Conservation (phyloP, 2,888 invertebrate genomes). For the Lithophane ornitopus region DNA sequence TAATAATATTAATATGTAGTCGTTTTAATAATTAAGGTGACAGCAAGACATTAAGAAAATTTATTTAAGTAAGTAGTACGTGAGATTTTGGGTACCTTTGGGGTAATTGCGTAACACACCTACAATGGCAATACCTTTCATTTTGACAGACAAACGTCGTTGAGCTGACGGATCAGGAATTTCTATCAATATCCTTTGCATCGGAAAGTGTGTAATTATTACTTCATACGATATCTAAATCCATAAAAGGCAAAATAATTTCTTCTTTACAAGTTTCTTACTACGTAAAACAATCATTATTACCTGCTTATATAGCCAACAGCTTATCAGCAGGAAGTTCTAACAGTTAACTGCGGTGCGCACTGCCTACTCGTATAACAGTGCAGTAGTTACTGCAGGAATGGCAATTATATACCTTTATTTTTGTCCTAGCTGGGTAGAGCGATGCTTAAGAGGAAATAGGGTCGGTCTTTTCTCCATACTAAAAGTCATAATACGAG, state of each 20-base stretch:
- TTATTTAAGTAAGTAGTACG: no score
- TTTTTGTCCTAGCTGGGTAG: not conserved
- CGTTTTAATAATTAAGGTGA: no score
- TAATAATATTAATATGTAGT: no score
- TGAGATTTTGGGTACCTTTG: no score
- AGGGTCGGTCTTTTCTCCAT: no score
- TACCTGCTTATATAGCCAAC: not conserved
- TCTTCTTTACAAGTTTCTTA: not conserved
- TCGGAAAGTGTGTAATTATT: not conserved
- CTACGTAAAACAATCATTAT: not conserved
- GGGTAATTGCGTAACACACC: no score
- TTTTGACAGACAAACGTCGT: no score
- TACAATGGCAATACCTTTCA: no score
- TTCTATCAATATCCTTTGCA: not conserved
- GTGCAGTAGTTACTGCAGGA: not conserved
- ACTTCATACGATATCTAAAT: not conserved
- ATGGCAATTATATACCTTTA: not conserved
- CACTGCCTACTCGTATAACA: not conserved
- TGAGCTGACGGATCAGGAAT: no score
- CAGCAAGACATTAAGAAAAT: no score
- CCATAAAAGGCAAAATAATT: not conserved
- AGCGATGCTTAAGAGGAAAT: no score
- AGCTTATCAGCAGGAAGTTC: slow-evolving; percentile 43
- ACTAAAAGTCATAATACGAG: no score
- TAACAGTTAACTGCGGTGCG: slow-evolving; percentile 12